Conservation (phyloP, 2,113 vertebrate genomes). For the Nesoenas mayeri region DNA sequence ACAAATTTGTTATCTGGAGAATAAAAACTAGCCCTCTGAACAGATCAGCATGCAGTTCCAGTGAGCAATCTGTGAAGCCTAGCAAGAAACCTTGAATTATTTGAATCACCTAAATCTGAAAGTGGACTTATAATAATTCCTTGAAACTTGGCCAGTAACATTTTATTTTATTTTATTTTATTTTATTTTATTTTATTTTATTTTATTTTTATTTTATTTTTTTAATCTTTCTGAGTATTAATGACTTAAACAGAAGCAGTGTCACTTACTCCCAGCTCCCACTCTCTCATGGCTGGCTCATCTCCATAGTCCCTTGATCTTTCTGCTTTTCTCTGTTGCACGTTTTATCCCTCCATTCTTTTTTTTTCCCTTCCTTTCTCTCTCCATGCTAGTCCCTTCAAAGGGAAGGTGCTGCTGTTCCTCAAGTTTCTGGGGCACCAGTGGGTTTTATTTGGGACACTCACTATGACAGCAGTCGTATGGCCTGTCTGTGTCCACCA, state of each 20-base stretch:
- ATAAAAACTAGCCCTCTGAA: not conserved
- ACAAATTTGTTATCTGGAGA: not conserved
- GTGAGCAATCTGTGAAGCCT: not conserved
- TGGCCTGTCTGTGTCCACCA: not conserved
- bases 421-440: not conserved
- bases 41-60: not conserved
- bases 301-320: not conserved
- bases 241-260: not conserved
- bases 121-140: not conserved
- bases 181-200: not conserved
- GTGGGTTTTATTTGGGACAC: not conserved
- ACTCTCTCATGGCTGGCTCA: fast-evolving
- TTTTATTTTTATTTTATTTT: not conserved
- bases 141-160: not conserved
- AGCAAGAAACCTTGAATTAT: not conserved
- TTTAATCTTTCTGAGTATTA: not conserved
- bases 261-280: not conserved
- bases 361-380: not conserved
- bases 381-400: not conserved
- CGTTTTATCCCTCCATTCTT: not conserved
- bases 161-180: not conserved
- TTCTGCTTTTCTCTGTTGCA: not conserved
- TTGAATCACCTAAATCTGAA: not conserved
- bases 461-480: fast-evolving
- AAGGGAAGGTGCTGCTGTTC: not conserved